Percentiles rank a stretch among this genome's conserved stretches.
Conservation (phyloP, 2,888 invertebrate genomes). For the Drosophila diplacantha region DNA sequence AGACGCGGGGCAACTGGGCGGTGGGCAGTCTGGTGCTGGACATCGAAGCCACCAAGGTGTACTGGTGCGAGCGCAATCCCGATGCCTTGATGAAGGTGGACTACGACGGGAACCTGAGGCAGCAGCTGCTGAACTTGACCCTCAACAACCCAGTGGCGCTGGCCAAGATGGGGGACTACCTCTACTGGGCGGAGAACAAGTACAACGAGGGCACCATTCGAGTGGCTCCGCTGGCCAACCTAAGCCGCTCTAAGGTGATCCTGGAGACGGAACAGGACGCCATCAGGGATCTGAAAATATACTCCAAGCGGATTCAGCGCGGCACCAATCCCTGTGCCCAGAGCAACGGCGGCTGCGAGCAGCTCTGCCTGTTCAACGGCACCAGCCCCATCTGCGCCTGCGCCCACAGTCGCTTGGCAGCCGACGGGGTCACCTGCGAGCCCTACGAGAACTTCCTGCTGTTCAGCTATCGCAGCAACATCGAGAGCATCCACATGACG, state of each 20-base stretch:
- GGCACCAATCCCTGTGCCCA: constrained; percentile 82
- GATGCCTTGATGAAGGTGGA: constrained; percentile 84
- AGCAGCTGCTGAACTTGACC: constrained; percentile 79
- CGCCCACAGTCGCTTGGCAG: constrained; percentile 86
- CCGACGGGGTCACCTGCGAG: constrained; percentile 84
- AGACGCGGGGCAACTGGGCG: constrained; percentile 69
- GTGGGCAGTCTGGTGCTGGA: constrained; percentile 76
- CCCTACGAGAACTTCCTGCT: constrained; percentile 89
- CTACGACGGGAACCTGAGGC: constrained; percentile 83
- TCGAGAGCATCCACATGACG: constrained; percentile 88
- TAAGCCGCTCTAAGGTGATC: constrained; percentile 80
- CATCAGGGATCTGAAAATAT: constrained; percentile 84
- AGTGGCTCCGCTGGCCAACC: constrained; percentile 81
- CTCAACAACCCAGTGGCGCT: constrained; percentile 83
- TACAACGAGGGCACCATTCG: constrained; percentile 81
- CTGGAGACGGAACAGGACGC: constrained; percentile 82
- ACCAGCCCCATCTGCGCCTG: constrained; percentile 86
- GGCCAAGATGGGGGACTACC: constrained; percentile 80
- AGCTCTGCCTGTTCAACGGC: constrained; percentile 87
- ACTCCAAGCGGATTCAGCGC: constrained; percentile 79
- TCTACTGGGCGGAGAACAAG: constrained; percentile 89
- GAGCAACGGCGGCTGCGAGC: constrained; percentile 86
- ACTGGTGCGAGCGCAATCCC: constrained; percentile 86
- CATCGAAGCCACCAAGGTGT: constrained; percentile 81
- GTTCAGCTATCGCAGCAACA: constrained; percentile 88